Evolutionary conservation across 92 coral and sea anemone genomes (phyloP).

Genomic region (Epizoanthus ramosus): DNA sequence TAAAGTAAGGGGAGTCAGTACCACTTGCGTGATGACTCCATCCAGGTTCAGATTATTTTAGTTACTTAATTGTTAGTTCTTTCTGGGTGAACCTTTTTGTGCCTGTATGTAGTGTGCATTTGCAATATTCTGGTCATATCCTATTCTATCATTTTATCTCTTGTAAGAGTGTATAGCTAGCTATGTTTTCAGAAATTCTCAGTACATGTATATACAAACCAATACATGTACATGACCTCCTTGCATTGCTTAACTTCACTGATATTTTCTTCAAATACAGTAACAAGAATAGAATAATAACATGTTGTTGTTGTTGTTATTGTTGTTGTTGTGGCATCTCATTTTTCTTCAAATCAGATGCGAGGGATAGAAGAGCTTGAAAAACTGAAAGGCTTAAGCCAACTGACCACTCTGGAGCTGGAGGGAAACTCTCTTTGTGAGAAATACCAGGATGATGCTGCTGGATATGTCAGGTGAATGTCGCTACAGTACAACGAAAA

Average conservation of each 20-base stretch:
- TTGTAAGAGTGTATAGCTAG: no score
- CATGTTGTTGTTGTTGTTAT: not conserved
- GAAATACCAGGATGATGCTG: constrained; percentile 65
- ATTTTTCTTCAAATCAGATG: constrained; percentile 44
- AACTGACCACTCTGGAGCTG: constrained; percentile 69
- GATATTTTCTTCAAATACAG: not conserved
- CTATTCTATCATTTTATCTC: no score
- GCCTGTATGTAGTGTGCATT: no score
- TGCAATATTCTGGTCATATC: no score
- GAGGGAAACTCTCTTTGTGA: constrained; percentile 92
- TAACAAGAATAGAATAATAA: not conserved
- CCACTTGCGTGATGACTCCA: no score
- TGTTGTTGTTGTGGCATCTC: not conserved
- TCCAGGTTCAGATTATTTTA: no score
- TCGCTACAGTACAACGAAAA: not conserved
- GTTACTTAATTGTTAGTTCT: no score
- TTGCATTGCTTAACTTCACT: not conserved
- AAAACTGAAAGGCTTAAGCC: constrained; percentile 81
- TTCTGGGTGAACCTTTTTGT: no score
- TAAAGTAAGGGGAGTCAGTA: no score
- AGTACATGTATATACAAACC: not conserved
- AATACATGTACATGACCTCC: not conserved
- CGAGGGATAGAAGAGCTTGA: constrained; percentile 83
- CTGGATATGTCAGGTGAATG: constrained; percentile 79
- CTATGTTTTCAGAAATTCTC: not conserved